Percentiles rank a stretch among this genome's conserved stretches.
Conservation (phyloP, 2,888 invertebrate genomes). For the Microplitis manilae region DNA sequence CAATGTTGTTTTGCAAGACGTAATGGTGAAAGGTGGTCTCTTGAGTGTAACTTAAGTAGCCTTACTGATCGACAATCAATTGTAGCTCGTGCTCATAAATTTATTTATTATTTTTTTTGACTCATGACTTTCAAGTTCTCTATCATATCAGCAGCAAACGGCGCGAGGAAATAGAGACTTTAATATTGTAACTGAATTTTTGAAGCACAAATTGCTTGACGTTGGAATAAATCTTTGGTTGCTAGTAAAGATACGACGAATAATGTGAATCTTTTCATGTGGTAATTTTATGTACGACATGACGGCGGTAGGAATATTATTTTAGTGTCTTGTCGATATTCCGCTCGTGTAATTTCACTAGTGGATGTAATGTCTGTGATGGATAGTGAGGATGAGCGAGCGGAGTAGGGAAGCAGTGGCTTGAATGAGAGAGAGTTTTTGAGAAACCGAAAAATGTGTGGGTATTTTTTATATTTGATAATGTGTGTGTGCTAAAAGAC, state of each 20-base stretch:
- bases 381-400: conserved; percentile 11
- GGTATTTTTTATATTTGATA: not conserved
- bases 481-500: conserved; percentile 1
- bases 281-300: conserved; percentile 18
- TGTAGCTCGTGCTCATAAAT: not conserved
- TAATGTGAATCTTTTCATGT: conserved; percentile 18
- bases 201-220: not conserved
- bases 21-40: conserved; percentile 45
- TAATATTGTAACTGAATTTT: not conserved
- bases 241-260: not conserved
- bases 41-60: conserved; percentile 27
- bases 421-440: conserved; percentile 11
- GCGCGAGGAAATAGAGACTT: not conserved
- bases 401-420: conserved; percentile 14
- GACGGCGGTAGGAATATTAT: conserved; percentile 9
- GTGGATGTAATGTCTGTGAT: not conserved
- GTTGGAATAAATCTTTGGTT: not conserved
- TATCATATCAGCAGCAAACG: not conserved
- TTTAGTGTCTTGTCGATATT: conserved; percentile 28
- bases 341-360: conserved; percentile 23
- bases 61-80: conserved; percentile 13
- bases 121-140: not conserved
- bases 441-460: not conserved
- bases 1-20: conserved; percentile 41
- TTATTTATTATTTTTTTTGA: not conserved